Conservation (phyloP, 2,888 invertebrate genomes). For the Euproctis similis region DNA sequence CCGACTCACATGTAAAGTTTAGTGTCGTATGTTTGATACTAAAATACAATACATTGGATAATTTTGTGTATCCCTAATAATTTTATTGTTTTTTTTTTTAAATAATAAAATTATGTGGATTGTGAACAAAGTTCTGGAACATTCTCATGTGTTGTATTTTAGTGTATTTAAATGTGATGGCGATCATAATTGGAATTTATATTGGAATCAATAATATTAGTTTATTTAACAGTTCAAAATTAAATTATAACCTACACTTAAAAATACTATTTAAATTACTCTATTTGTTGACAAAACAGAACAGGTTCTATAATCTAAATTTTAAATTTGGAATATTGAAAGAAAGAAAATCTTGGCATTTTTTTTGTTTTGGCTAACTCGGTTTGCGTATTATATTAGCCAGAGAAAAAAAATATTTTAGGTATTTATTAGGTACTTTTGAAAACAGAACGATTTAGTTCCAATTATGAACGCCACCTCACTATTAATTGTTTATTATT, state of each 20-base stretch:
- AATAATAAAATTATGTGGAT: no score
- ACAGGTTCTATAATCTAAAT: no score
- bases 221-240: neutral
- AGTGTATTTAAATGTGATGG: slow-evolving; percentile 1
- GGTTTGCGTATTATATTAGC: no score
- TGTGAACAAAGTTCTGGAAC: no score
- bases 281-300: neutral
- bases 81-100: no score
- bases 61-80: no score
- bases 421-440: no score
- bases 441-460: neutral
- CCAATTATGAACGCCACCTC: slow-evolving; percentile 3
- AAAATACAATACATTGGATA: slow-evolving; percentile 5
- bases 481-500: slow-evolving; percentile 4
- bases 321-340: no score
- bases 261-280: neutral
- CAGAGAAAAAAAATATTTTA: no score
- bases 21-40: slow-evolving; percentile 22
- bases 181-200: slow-evolving; percentile 2
- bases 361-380: no score
- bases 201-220: neutral
- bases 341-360: no score
- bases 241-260: neutral
- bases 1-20: slow-evolving; percentile 59
- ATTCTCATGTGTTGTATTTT: slow-evolving; percentile 3